phyloP scores from a whole-genome alignment of 2,113 vertebrate genomes.

The Polypterus bichir region DNA sequence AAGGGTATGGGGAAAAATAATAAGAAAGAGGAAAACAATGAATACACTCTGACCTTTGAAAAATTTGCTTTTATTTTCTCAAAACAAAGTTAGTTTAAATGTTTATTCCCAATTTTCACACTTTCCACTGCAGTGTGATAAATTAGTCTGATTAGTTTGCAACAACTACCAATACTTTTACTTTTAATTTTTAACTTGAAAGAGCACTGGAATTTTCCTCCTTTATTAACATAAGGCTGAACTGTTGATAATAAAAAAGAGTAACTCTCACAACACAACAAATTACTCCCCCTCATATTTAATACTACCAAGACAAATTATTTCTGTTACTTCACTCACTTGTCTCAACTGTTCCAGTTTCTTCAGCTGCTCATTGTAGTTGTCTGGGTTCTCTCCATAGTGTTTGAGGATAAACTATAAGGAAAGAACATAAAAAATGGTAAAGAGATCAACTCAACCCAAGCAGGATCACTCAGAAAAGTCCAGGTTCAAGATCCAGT shows the following conservation, averaged over 20 bases:
- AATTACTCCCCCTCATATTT: neutral
- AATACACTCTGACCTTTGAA: no score
- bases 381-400: constrained; percentile 90
- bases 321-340: constrained; percentile 37
- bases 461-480: neutral
- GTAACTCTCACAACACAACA: no score
- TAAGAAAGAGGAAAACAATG: no score
- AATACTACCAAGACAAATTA: neutral
- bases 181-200: no score
- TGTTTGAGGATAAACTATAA: constrained; percentile 85
- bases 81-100: no score
- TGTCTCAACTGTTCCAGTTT: constrained; percentile 85
- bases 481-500: no score
- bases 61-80: no score
- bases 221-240: neutral
- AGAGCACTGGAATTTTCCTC: neutral
- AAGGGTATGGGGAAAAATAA: no score
- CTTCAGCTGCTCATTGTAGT: constrained; percentile 88
- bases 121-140: no score
- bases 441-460: neutral
- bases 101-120: no score
- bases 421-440: neutral
- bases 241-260: neutral
- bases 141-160: no score
- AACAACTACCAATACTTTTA: no score